Evolutionary conservation across 2,888 invertebrate genomes (phyloP).

Genomic region (Drosophila leonis): DNA sequence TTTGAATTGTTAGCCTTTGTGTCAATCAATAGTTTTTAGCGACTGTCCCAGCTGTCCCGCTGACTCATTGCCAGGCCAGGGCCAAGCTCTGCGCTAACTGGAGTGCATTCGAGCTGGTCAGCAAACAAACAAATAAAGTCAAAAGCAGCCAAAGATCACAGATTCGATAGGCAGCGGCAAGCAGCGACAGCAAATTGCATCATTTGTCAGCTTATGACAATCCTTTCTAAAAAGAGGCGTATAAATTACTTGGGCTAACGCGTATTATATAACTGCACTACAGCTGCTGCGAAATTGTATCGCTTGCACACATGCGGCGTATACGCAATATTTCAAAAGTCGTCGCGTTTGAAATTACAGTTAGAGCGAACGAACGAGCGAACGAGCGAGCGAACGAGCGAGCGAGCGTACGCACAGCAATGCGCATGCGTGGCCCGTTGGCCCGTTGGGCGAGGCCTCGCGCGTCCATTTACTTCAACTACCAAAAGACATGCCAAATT

Average conservation of each 20-base stretch:
- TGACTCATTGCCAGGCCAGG: conserved; percentile 57
- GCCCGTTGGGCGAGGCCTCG: conserved; percentile 33
- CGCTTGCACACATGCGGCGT: conserved; percentile 61
- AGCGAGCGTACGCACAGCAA: conserved; percentile 67
- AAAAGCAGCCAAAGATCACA: conserved; percentile 16
- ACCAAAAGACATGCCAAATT: conserved; percentile 54
- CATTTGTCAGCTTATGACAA: conserved; percentile 54
- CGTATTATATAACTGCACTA: conserved; percentile 63
- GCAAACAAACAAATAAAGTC: not conserved
- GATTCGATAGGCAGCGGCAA: conserved; percentile 25
- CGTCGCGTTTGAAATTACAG: conserved; percentile 73
- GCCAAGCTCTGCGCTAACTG: conserved; percentile 20
- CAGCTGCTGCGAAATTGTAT: conserved; percentile 54
- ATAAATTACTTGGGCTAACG: conserved; percentile 57
- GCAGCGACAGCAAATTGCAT: conserved; percentile 39
- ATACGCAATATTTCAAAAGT: conserved; percentile 73
- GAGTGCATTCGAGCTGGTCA: conserved; percentile 37
- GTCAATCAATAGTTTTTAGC: conserved; percentile 45
- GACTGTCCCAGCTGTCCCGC: conserved; percentile 23
- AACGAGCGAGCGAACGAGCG: conserved; percentile 31
- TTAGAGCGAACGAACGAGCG: conserved; percentile 39
- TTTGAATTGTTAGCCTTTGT: conserved; percentile 34
- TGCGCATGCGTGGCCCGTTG: conserved; percentile 58
- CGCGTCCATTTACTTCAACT: conserved; percentile 14
- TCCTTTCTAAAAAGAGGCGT: conserved; percentile 69